Base-by-base conservation (phyloP, 1,140 invertebrate genomes). In the Drosophila malerkotliana region DNA sequence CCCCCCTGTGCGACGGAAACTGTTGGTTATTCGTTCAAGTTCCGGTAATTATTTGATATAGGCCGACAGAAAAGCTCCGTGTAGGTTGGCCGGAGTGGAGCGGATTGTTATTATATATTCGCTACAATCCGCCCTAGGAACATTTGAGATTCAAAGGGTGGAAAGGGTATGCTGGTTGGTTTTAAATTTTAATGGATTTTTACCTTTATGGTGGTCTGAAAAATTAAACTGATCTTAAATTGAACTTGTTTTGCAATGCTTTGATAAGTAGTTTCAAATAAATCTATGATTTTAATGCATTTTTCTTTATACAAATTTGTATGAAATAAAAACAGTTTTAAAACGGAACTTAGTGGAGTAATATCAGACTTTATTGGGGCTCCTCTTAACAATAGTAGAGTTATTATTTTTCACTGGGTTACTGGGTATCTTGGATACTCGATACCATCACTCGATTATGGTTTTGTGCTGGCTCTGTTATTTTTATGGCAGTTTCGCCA, bases 41-140 rank as follows among this genome's bases (percentile, higher is more conserved):
- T 87, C 82, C 82, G 82, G 82, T 87, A 87, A 87, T 87, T 87
- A 87, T 87, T 87, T 87, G 82, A 87, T 87, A 87, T 85, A 87
- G 82, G 82, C 82, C 78, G 68, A 55, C 63, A 48, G 47, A 32
- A 45, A 7, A 26, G 37, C 18, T 41, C 18, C 45, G 21, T 39
- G n/a, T 37, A 37, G 30, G 24, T 26, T 21, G 21, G 52, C 15
- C 59, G 54, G 48, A 62, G 32, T 10, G 8, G 32, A 32, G 51
- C 37, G 55, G 73, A 57, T 75, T 75, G 79, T 66, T 82, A 71
- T 82, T 74, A 78, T 76, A 66, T 63, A 64, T 79, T 74, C 34
- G 39, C 18, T 12, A 37, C 53, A 47, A 21, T 55, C 7, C 41
- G 21, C 60, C 62, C 60, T 32, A 55, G 37, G 45, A 72, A 37